Conservation (phyloP, 2,888 invertebrate genomes). For the Meteorus cinctellus region DNA sequence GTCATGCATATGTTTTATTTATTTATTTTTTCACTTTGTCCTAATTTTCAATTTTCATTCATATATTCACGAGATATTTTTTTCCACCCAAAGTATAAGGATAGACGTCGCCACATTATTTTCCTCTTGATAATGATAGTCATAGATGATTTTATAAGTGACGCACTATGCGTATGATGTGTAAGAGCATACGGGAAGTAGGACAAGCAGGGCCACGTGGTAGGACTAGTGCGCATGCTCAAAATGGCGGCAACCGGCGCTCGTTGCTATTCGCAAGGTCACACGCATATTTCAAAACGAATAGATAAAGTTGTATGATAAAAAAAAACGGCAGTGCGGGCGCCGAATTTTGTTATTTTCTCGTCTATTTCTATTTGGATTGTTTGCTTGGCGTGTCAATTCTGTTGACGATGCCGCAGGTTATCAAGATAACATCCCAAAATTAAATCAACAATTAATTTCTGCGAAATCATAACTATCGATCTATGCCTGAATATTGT, state of each 20-base stretch:
- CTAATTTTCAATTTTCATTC: too few relatives aligned
- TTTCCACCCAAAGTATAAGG: neutral
- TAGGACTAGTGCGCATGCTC: conserved; percentile 60
- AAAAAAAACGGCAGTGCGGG: conserved; percentile 30
- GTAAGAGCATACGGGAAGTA: conserved; percentile 28
- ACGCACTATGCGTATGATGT: neutral
- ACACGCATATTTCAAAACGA: conserved; percentile 36
- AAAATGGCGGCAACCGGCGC: conserved; percentile 66
- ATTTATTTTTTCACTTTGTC: too few relatives aligned
- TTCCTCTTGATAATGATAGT: neutral
- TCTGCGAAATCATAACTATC: conserved; percentile 22
- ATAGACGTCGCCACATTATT: neutral
- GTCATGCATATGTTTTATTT: neutral
- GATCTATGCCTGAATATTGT: conserved; percentile 12
- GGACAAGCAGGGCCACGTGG: conserved; percentile 61
- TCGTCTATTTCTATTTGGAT: conserved; percentile 23
- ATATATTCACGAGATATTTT: too few relatives aligned
- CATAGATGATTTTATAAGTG: neutral
- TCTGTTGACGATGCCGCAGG: conserved; percentile 7
- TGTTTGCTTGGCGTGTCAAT: conserved; percentile 9
- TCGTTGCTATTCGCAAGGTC: conserved; percentile 47
- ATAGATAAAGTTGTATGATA: conserved; percentile 41
- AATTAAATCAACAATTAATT: conserved; percentile 10
- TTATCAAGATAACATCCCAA: conserved; percentile 4
- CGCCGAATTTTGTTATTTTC: conserved; percentile 13